Evolutionary conservation across 2,888 invertebrate genomes (phyloP).

Genomic region (Palloptera scutellata): DNA sequence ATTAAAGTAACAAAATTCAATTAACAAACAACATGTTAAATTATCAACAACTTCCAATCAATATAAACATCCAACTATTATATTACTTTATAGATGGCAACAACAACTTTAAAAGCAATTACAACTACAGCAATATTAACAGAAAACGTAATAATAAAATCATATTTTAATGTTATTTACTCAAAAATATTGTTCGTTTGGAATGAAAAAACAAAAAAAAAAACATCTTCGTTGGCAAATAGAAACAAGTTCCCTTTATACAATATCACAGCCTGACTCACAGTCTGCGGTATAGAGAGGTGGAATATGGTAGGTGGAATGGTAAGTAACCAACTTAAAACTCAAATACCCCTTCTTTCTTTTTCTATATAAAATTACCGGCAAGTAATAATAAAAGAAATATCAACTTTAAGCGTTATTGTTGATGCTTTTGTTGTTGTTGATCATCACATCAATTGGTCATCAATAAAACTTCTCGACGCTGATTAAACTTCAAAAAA

Average conservation of each 20-base stretch:
- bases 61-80: background rate
- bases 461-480: slow-evolving; percentile 13
- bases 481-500: slow-evolving; percentile 6
- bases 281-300: too few relatives aligned
- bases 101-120: background rate
- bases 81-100: background rate
- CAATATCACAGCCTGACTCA: too few relatives aligned
- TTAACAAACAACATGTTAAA: background rate
- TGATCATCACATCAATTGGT: background rate
- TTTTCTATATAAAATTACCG: background rate
- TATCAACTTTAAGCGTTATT: slow-evolving; percentile 5
- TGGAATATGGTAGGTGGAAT: too few relatives aligned
- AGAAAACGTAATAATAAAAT: slow-evolving; percentile 14
- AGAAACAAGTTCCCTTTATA: slow-evolving; percentile 10
- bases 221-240: background rate
- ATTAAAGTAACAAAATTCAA: background rate
- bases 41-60: background rate
- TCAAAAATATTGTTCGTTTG: background rate
- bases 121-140: slow-evolving; percentile 11
- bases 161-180: slow-evolving; percentile 23
- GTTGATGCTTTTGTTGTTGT: background rate
- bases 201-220: background rate
- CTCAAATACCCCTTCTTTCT: background rate
- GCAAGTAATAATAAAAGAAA: background rate
- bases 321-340: too few relatives aligned